These are phyloP conservation scores for Sitodiplosis mosellana DNA, from an alignment of 1,140 invertebrate species.

Conservation along the genomic window DNA sequence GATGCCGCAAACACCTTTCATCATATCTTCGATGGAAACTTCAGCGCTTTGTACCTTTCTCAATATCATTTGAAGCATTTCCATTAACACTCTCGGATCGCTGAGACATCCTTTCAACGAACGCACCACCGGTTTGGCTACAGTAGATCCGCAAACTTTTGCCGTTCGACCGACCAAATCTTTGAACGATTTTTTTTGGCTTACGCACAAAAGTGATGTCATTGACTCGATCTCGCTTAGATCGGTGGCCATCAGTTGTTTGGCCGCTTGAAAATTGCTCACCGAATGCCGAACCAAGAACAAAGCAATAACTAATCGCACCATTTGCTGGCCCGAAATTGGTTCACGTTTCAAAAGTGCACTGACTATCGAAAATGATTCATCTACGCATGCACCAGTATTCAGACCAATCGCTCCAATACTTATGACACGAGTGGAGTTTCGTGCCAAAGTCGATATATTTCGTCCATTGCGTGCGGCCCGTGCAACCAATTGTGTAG, in stretches of 20 bases:
- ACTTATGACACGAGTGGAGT: neutral
- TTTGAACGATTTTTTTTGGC: neutral
- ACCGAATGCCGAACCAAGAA: neutral
- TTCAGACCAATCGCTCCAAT: neutral
- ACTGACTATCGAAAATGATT: neutral
- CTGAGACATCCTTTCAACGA: neutral
- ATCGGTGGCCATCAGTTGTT: neutral
- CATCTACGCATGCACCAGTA: neutral
- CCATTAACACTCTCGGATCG: neutral
- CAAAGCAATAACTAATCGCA: too few relatives aligned
- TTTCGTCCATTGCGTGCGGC: neutral
- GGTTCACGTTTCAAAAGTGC: neutral
- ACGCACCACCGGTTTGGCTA: neutral
- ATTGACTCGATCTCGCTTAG: neutral
- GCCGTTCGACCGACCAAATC: neutral
- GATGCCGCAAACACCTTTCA: neutral
- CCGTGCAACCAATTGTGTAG: neutral
- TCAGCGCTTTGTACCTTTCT: neutral
- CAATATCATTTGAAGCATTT: neutral
- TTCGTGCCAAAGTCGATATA: neutral
- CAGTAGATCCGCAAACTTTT: neutral
- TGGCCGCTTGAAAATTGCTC: neutral
- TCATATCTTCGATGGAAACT: neutral
- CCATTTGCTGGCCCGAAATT: neutral
- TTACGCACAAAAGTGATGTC: neutral